Evolutionary conservation across 2,113 vertebrate genomes (phyloP).

Genomic region (Uria lomvia): DNA sequence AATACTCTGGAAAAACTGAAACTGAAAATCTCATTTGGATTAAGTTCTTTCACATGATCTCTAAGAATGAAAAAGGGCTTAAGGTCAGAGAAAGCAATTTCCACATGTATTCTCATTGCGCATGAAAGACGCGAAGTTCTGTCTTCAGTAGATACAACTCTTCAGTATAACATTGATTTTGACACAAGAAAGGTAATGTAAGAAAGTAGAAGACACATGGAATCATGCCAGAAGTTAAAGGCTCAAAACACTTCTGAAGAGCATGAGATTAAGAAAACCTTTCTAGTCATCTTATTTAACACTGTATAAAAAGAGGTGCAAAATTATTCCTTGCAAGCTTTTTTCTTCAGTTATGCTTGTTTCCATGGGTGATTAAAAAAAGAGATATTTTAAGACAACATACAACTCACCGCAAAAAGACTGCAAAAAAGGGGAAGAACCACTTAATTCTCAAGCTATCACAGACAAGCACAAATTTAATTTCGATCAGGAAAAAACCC

Average conservation of each 20-base stretch:
- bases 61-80: background rate
- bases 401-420: background rate
- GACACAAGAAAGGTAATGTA: background rate
- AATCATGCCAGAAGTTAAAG: background rate
- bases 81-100: slow-evolving; percentile 24
- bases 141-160: background rate
- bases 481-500: background rate
- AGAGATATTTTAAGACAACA: background rate
- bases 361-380: background rate
- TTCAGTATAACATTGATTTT: background rate
- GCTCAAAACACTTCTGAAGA: background rate
- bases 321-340: background rate
- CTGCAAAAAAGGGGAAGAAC: background rate
- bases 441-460: background rate
- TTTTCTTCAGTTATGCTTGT: background rate
- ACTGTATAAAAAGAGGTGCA: background rate
- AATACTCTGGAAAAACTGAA: background rate
- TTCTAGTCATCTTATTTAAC: background rate
- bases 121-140: background rate
- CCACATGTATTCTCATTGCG: background rate
- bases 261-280: background rate
- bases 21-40: slow-evolving; percentile 22
- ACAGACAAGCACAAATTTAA: background rate
- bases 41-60: background rate
- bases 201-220: background rate